phyloP scores from a whole-genome alignment of 2,797 vertebrate species.

The Neomorphus geoffroyi region DNA sequence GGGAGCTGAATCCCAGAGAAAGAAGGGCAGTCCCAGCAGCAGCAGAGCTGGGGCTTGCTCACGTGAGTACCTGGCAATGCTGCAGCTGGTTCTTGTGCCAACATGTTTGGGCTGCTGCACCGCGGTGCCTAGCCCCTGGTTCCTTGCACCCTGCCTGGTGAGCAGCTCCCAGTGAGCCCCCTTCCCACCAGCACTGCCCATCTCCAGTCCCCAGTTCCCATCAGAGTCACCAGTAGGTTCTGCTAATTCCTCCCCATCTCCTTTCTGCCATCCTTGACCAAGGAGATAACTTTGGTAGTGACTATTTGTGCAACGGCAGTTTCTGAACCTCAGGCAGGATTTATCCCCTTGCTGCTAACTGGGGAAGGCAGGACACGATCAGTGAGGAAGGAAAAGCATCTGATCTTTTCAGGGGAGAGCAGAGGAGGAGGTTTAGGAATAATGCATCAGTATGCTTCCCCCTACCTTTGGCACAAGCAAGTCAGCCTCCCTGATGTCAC shows the following conservation, averaged over 20 bases:
- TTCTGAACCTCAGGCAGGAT: background rate
- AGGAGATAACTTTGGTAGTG: background rate
- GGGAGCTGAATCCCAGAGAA: background rate
- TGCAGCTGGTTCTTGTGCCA: background rate
- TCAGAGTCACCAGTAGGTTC: background rate
- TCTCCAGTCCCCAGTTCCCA: background rate
- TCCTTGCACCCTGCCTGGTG: background rate
- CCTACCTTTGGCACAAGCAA: background rate
- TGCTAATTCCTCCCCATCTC: background rate
- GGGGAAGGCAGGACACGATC: background rate
- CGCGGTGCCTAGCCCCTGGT: background rate
- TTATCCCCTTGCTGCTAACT: background rate
- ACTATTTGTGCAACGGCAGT: background rate
- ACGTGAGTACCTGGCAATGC: rapidly evolving
- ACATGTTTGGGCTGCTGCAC: background rate
- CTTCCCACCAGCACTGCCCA: rapidly evolving
- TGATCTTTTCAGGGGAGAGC: background rate
- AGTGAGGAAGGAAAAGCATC: background rate
- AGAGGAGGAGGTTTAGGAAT: background rate
- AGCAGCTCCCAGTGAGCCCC: background rate
- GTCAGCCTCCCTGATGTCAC: background rate
- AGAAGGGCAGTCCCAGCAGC: background rate
- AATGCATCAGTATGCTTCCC: background rate
- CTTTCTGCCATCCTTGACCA: background rate
- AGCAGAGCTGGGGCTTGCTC: background rate